These are phyloP conservation scores for Ichneumoninae sp. DNA, from an alignment of 2,888 invertebrate genomes.

Conservation along the genomic window DNA sequence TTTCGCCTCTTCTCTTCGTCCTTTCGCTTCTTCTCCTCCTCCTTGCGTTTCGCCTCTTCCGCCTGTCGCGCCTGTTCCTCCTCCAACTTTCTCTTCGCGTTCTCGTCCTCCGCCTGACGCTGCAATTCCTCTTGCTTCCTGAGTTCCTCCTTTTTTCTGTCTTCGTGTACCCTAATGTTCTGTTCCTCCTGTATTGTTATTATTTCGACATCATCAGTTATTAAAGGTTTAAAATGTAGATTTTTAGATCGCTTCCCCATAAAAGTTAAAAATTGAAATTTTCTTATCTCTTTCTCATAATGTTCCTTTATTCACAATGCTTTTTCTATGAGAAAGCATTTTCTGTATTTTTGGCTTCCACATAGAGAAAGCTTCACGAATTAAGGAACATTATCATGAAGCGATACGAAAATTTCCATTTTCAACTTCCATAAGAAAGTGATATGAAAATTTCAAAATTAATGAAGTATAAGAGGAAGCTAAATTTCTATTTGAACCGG, in stretches of 20 bases:
- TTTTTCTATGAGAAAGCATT: too few species aligned
- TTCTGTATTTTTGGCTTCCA: too few species aligned
- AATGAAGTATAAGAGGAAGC: background rate
- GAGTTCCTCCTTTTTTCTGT: conserved; percentile 85
- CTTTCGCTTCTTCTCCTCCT: conserved; percentile 85
- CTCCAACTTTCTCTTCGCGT: conserved; percentile 75
- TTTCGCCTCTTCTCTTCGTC: conserved; percentile 85
- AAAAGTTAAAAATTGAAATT: too few species aligned
- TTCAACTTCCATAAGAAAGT: too few species aligned
- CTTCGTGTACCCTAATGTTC: conserved; percentile 81
- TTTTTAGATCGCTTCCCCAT: background rate
- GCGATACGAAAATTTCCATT: too few species aligned
- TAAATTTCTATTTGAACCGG: conserved; percentile 9
- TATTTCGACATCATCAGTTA: background rate
- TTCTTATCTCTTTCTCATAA: too few species aligned
- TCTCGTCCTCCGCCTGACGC: conserved; percentile 79
- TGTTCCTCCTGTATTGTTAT: conserved; percentile 74
- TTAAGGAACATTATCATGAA: too few species aligned
- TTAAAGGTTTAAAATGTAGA: background rate
- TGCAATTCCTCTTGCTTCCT: conserved; percentile 84
- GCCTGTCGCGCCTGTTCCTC: conserved; percentile 77
- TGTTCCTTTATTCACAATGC: too few species aligned
- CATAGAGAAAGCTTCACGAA: too few species aligned
- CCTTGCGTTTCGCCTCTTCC: conserved; percentile 83
- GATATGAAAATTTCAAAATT: too few species aligned